A percentile compares a stretch with the other conserved stretches of the same genome.
These are phyloP conservation scores for Tenebrio molitor DNA, from an alignment of 1,140 invertebrate species.

Conservation along the genomic window DNA sequence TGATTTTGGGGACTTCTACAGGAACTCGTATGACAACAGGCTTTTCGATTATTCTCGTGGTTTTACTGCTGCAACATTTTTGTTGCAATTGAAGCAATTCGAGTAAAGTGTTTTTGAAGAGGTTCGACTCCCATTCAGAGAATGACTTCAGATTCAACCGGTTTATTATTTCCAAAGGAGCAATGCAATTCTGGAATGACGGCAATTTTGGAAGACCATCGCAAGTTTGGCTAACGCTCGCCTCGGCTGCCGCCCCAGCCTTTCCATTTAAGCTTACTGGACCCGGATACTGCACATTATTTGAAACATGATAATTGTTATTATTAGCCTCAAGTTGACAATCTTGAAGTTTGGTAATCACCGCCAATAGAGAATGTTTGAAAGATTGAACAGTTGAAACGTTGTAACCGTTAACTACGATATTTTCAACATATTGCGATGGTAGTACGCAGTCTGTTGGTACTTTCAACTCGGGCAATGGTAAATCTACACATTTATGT, in stretches of 20 bases:
- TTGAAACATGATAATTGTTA: too few relatives aligned
- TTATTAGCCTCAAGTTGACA: neutral
- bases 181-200: neutral
- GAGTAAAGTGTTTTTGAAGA: slow-evolving; percentile 11
- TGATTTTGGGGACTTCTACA: too few relatives aligned
- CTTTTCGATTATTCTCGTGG: neutral
- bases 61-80: neutral
- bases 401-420: neutral
- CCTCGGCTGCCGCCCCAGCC: too few relatives aligned
- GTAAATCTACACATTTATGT: too few relatives aligned
- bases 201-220: slow-evolving; percentile 19
- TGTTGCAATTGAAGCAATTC: slow-evolving; percentile 12
- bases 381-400: neutral
- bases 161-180: slow-evolving; percentile 8
- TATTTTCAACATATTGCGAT: neutral
- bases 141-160: slow-evolving; percentile 10
- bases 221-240: neutral
- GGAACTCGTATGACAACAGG: neutral
- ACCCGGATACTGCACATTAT: too few relatives aligned
- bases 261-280: too few relatives aligned
- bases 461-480: too few relatives aligned
- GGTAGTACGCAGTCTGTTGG: neutral
- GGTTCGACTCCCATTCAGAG: neutral
- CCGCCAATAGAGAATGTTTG: neutral
- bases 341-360: neutral